phyloP scores from a whole-genome alignment of 1,140 invertebrate species.

The Carcinoscorpius rotundicauda region DNA sequence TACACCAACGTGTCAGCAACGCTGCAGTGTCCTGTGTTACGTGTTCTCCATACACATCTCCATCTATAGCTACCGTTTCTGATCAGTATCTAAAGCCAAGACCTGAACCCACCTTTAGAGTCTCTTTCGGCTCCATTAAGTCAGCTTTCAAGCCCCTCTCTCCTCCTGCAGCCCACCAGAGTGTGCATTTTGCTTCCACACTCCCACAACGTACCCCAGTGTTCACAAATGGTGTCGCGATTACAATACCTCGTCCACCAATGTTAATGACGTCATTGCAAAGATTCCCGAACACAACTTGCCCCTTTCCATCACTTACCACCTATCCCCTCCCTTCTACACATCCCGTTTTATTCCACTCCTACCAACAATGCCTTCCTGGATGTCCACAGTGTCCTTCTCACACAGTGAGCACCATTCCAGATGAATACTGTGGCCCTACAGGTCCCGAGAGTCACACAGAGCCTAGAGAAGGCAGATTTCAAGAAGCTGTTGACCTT shows the following conservation, averaged over 20 bases:
- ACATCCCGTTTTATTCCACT: constrained; percentile 9
- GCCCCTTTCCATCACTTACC: too few relatives aligned
- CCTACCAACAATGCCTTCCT: constrained; percentile 9
- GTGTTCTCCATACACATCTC: neutral
- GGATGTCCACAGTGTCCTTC: constrained; percentile 14
- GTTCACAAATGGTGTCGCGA: neutral
- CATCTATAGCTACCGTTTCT: neutral
- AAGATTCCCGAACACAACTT: constrained; percentile 10
- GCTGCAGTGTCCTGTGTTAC: too few relatives aligned
- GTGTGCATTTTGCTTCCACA: neutral
- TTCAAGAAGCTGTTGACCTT: constrained; percentile 16
- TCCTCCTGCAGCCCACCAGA: constrained; percentile 3
- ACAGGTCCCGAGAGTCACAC: neutral
- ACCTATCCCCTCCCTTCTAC: constrained; percentile 5
- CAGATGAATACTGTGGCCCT: neutral
- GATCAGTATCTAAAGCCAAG: constrained; percentile 6
- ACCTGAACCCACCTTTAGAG: constrained; percentile 4
- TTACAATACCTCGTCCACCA: neutral
- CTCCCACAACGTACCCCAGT: neutral
- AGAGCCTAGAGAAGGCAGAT: neutral
- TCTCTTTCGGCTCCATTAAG: constrained; percentile 11
- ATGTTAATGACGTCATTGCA: constrained; percentile 11
- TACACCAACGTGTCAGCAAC: constrained; percentile 3
- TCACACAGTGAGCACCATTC: constrained; percentile 3
- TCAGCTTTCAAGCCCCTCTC: constrained; percentile 14